Evolutionary conservation across 1,140 invertebrate species (phyloP).

Genomic region (Plectrocnemia conspersa): DNA sequence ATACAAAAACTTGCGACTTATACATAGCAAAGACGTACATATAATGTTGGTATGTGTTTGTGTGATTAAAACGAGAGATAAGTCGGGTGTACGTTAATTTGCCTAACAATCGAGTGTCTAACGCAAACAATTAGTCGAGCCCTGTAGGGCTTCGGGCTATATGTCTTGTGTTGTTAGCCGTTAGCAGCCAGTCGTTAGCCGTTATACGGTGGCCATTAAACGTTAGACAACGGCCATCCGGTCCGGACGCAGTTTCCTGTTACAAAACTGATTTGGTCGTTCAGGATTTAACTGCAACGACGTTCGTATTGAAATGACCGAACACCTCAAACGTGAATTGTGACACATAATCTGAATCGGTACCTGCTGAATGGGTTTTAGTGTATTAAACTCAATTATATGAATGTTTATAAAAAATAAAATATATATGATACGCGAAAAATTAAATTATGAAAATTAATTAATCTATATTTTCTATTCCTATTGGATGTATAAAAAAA

Average conservation of each 20-base stretch:
- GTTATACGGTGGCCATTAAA: constrained; percentile 19
- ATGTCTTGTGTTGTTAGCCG: constrained; percentile 18
- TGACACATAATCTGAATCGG: too few relatives aligned
- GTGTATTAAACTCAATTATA: too few relatives aligned
- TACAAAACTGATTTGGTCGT: constrained; percentile 31
- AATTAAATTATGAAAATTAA: too few relatives aligned
- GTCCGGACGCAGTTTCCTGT: constrained; percentile 21
- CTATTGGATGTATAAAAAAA: too few relatives aligned
- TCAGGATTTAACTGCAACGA: constrained; percentile 9
- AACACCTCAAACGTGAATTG: too few relatives aligned
- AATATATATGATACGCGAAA: too few relatives aligned
- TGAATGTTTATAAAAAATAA: too few relatives aligned
- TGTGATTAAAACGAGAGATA: too few relatives aligned
- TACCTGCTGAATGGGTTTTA: too few relatives aligned
- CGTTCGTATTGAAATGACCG: too few relatives aligned
- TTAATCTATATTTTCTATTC: too few relatives aligned
- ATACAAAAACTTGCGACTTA: not conserved
- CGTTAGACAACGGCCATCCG: constrained; percentile 24
- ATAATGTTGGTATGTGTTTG: too few relatives aligned
- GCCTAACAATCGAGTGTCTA: not conserved
- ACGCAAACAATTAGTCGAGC: constrained; percentile 18
- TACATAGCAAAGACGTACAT: not conserved
- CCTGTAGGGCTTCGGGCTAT: constrained; percentile 11
- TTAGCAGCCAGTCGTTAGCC: constrained; percentile 20
- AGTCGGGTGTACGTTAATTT: not conserved